phyloP scores from a whole-genome alignment of 1,140 invertebrate genomes.

The Heliconius nattereri region DNA sequence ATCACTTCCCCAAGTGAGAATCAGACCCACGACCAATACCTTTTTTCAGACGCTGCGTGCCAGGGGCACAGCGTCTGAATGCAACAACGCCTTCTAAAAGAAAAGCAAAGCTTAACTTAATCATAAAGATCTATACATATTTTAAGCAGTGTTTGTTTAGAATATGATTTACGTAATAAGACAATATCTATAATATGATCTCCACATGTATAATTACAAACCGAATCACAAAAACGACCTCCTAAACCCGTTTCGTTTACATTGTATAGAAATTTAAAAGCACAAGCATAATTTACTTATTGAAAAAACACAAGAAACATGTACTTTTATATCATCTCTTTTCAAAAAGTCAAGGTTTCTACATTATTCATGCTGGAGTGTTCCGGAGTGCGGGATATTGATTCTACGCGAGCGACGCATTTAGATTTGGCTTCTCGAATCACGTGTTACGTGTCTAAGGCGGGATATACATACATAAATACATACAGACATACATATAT shows the following conservation, averaged over 20 bases:
- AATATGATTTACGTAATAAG: too few species aligned
- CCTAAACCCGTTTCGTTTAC: neutral
- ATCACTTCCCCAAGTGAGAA: too few species aligned
- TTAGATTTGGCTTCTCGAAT: constrained; percentile 10
- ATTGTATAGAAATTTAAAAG: neutral
- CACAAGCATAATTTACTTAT: neutral
- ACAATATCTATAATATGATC: too few species aligned
- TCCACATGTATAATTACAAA: too few species aligned
- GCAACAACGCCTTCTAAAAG: too few species aligned
- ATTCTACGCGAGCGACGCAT: constrained; percentile 8
- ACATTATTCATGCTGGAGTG: constrained; percentile 19
- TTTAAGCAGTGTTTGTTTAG: too few species aligned
- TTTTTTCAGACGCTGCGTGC: too few species aligned
- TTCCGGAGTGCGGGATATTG: constrained; percentile 7
- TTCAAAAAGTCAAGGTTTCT: constrained; percentile 14
- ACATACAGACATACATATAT: neutral
- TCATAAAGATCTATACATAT: too few species aligned
- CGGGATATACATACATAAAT: neutral
- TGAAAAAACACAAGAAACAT: neutral
- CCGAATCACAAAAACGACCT: neutral
- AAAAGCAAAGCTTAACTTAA: too few species aligned
- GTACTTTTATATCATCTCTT: neutral
- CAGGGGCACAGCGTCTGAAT: too few species aligned
- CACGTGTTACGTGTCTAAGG: neutral
- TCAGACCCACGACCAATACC: too few species aligned